phyloP scores from a whole-genome alignment of 2,113 vertebrate species.

The Chrysochloris asiatica region DNA sequence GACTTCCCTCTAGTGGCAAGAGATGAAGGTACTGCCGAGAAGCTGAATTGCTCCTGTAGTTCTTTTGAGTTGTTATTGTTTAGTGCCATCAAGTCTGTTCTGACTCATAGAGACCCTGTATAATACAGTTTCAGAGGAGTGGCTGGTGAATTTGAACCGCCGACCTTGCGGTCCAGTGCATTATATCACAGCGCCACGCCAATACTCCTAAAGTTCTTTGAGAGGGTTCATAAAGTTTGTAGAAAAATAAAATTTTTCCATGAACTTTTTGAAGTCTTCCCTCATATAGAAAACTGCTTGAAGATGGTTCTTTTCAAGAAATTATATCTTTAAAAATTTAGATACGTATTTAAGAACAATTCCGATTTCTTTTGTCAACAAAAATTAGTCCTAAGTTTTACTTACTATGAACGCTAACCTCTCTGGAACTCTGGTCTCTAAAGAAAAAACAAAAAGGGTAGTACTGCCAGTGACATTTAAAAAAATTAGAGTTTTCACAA shows the following conservation, averaged over 20 bases:
- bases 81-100: no score
- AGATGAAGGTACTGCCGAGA: background rate
- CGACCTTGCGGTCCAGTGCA: no score
- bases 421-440: conserved; percentile 58
- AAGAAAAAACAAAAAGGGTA: background rate
- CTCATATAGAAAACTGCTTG: conserved; percentile 39
- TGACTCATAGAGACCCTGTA: no score
- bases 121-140: no score
- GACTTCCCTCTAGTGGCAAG: conserved; percentile 78
- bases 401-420: conserved; percentile 42
- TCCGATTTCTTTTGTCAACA: conserved; percentile 23
- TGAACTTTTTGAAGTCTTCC: no score
- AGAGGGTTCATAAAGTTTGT: no score
- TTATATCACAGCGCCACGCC: no score
- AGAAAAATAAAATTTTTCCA: no score
- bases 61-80: no score
- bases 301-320: background rate
- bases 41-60: conserved; percentile 16
- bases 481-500: conserved; percentile 10
- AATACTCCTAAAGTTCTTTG: no score
- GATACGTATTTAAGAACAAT: conserved; percentile 40
- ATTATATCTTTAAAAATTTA: background rate
- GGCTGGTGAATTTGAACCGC: no score
- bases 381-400: conserved; percentile 37
- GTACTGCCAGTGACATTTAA: conserved; percentile 49